Conservation (phyloP, 2,113 vertebrate species). For the human region DNA sequence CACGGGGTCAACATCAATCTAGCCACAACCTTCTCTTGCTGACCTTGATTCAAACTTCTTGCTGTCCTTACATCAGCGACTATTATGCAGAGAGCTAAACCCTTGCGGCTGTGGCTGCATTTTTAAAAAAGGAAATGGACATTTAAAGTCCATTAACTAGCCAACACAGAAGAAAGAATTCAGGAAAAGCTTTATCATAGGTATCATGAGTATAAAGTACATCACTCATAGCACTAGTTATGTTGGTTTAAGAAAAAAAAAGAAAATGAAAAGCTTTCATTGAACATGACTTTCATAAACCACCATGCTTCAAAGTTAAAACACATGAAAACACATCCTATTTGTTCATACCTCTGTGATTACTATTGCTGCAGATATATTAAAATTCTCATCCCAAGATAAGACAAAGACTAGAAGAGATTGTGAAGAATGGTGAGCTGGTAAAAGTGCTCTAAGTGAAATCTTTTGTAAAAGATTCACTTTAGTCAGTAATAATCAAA, state of each 20-base stretch:
- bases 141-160: conserved; percentile 30
- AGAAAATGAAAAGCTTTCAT: not conserved
- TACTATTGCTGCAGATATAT: not conserved
- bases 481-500: not conserved
- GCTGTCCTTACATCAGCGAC: not conserved
- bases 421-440: not conserved
- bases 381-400: not conserved
- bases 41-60: not conserved
- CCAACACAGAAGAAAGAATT: not conserved
- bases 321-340: not conserved
- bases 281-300: not conserved
- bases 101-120: not conserved
- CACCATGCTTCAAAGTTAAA: not conserved
- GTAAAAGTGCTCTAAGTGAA: not conserved
- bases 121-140: not conserved
- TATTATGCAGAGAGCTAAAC: not conserved
- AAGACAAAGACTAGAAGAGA: not conserved
- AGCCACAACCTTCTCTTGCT: not conserved
- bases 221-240: not conserved
- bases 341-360: not conserved
- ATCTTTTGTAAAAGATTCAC: not conserved
- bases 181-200: not conserved
- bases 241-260: not conserved
- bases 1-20: not conserved
- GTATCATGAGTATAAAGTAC: not conserved